Base-by-base conservation (phyloP, 2,888 invertebrate genomes). In the Drosophila siamana region DNA sequence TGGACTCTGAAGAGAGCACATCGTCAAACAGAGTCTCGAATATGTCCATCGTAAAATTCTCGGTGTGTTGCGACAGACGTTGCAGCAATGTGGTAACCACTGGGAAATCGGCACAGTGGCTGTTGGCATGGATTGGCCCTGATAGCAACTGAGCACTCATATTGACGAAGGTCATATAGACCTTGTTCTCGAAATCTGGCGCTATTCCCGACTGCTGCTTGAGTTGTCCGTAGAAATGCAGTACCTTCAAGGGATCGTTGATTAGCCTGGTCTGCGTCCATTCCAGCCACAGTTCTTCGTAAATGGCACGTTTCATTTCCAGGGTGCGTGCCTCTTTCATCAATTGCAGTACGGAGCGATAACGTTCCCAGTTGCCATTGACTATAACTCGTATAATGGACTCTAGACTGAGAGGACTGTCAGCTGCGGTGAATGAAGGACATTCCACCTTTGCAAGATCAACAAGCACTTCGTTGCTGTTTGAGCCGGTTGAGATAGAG, bases 201-300 rank as follows among this genome's bases (percentile, higher is more conserved):
- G n/a, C n/a, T n/a, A n/a, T n/a, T n/a, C n/a, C n/a, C n/a, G n/a
- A n/a, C n/a, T n/a, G n/a, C n/a, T n/a, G n/a, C n/a, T n/a, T n/a
- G n/a, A n/a, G n/a, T n/a, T n/a, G n/a, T n/a, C n/a, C n/a, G n/a
- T n/a, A n/a, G n/a, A n/a, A n/a, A 76, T 2, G 80, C 75, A 86
- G 36, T 4, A 90, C 33, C 16, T 74, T 51, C 2, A 63, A 26
- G 2, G 89, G 86, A 69, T 84, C 66, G 24, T 80, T 77, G 75
- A 15, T 56, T 69, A 26, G 72, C 75, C 7, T 60, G 66, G 47
- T 77, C 74, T n/a, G n/a, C n/a, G n/a, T n/a, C 9, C 90, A 33
- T 28, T 86, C 85, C 36, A 72, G 64, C 89, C 90, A 89, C 11
- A 90, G 30, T 0, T 76, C 73, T 4, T 33, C n/a, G n/a, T n/a